Evolutionary conservation across 1,140 invertebrate genomes (phyloP).

Genomic region (Pomacea maculata): DNA sequence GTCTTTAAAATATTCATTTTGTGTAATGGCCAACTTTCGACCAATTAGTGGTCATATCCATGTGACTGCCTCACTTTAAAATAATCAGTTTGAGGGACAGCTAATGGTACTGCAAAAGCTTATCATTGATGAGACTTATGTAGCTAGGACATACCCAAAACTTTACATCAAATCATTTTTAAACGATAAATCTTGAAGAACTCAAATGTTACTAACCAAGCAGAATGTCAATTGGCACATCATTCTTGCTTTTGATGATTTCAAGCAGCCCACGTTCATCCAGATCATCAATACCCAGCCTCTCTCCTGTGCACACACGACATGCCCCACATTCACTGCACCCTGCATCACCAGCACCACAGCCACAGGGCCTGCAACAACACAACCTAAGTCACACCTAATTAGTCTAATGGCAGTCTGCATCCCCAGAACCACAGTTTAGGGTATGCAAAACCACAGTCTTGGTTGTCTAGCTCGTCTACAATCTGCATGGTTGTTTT

Average conservation of each 20-base stretch:
- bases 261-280: slow-evolving; percentile 51
- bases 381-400: not conserved
- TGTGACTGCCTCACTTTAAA: too few species aligned
- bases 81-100: too few species aligned
- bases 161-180: not conserved
- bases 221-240: slow-evolving; percentile 2
- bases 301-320: slow-evolving; percentile 83
- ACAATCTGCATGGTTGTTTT: too few species aligned
- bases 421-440: not conserved
- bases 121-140: not conserved
- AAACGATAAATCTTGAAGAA: too few species aligned
- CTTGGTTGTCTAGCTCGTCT: too few species aligned
- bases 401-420: not conserved
- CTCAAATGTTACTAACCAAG: not conserved
- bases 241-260: slow-evolving; percentile 35
- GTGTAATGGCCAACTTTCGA: too few species aligned
- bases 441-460: too few species aligned
- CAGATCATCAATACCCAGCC: slow-evolving; percentile 67
- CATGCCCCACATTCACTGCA: slow-evolving; percentile 93
- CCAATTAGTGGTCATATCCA: too few species aligned
- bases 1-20: too few species aligned
- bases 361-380: slow-evolving; percentile 84
- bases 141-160: not conserved
- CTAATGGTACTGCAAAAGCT: not conserved
- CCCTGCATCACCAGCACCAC: slow-evolving; percentile 93